A percentile compares a stretch with the other conserved stretches of the same genome.
phyloP scores from a whole-genome alignment of 2,797 vertebrate genomes.

The Gastrophryne carolinensis region DNA sequence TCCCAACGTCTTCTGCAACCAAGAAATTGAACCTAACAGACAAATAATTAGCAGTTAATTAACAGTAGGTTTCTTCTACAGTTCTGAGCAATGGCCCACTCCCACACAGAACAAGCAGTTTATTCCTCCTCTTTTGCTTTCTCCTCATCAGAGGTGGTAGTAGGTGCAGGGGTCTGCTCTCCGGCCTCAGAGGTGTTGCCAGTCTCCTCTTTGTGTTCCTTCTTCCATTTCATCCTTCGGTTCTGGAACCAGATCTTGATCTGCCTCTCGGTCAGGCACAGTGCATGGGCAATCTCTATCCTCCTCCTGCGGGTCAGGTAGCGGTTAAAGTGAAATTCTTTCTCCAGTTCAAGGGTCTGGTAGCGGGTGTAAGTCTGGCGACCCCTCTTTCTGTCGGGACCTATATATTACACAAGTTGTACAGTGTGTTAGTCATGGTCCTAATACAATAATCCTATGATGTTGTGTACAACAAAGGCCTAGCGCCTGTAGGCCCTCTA shows the following conservation, averaged over 20 bases:
- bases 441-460: background rate
- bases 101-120: background rate
- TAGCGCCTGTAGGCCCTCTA: background rate
- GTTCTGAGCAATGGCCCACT: background rate
- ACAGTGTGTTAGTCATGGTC: conserved; percentile 18
- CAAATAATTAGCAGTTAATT: no score
- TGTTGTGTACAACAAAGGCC: conserved; percentile 8
- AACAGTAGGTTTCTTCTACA: no score
- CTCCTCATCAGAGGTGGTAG: conserved; percentile 62
- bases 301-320: conserved; percentile 79
- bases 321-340: conserved; percentile 82
- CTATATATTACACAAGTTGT: conserved; percentile 61
- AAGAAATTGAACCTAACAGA: no score
- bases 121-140: conserved; percentile 65
- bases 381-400: conserved; percentile 82
- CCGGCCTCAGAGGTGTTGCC: conserved; percentile 45
- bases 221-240: conserved; percentile 92
- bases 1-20: background rate
- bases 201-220: conserved; percentile 78
- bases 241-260: conserved; percentile 94
- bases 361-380: conserved; percentile 85
- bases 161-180: conserved; percentile 49
- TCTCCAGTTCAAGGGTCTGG: conserved; percentile 82
- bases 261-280: conserved; percentile 80
- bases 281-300: conserved; percentile 79